A percentile compares a stretch with the other conserved stretches of the same genome.
Conservation (phyloP, 2,113 vertebrate species). For the Lepus timidus region DNA sequence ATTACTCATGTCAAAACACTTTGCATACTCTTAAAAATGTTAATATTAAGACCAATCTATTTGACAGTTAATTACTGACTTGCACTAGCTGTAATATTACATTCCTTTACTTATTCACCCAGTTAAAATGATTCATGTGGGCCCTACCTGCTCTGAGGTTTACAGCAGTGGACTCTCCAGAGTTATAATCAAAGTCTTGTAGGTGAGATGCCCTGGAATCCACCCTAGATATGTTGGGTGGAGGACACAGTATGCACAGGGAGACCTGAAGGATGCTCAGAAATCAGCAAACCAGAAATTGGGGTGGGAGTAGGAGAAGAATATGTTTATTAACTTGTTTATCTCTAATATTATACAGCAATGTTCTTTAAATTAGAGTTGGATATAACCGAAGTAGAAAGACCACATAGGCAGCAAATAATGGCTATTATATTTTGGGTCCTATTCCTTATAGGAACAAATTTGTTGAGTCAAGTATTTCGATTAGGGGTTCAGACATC, state of each 20-base stretch:
- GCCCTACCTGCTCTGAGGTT: neutral
- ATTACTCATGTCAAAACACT: neutral
- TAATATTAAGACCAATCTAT: neutral
- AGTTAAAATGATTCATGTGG: slow-evolving; percentile 23
- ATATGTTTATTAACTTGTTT: neutral
- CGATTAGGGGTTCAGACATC: too few relatives aligned
- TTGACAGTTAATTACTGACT: neutral
- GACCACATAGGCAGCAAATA: neutral
- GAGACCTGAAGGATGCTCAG: neutral
- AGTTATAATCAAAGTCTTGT: neutral
- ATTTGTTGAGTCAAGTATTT: too few relatives aligned
- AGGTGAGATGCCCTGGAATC: neutral
- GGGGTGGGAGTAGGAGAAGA: neutral
- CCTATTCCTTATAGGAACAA: neutral
- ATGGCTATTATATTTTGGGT: neutral
- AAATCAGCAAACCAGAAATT: neutral
- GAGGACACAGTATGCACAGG: neutral
- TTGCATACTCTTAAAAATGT: neutral
- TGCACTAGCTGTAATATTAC: neutral
- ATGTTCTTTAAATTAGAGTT: neutral
- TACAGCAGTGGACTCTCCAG: neutral
- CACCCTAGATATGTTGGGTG: too few relatives aligned
- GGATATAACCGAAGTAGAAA: neutral
- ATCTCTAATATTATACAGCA: neutral
- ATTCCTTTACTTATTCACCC: neutral